Conservation (phyloP, 2,113 vertebrate genomes). For the Perca flavescens region DNA sequence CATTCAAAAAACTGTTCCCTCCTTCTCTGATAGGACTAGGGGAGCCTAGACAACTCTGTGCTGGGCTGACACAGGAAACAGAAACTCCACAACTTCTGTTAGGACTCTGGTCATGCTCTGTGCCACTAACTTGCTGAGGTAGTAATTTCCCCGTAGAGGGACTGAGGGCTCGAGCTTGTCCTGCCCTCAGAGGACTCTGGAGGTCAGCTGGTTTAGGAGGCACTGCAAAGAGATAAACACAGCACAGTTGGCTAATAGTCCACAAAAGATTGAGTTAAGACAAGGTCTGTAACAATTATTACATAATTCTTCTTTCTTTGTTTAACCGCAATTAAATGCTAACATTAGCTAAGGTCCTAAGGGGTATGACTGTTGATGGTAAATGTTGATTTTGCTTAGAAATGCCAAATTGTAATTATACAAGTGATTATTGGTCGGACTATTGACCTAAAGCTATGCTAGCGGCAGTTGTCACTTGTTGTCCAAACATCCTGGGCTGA, state of each 20-base stretch:
- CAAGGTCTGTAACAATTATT: no score
- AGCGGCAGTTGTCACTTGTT: no score
- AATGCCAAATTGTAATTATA: no score
- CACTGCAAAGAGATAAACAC: constrained; percentile 28
- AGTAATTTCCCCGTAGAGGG: neutral
- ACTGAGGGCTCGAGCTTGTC: constrained; percentile 5
- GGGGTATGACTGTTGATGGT: no score
- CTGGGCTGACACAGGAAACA: constrained; percentile 11
- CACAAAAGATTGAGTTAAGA: neutral
- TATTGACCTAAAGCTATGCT: no score
- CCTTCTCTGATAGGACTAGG: constrained; percentile 36
- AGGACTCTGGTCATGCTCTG: constrained; percentile 20
- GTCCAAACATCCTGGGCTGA: no score
- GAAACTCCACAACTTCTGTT: neutral
- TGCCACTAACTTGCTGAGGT: neutral
- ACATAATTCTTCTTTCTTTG: no score
- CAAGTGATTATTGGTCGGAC: no score
- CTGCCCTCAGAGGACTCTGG: constrained; percentile 45
- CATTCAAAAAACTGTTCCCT: constrained; percentile 16
- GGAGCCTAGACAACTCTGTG: constrained; percentile 5
- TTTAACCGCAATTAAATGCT: no score
- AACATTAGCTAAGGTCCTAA: no score
- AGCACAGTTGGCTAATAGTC: neutral
- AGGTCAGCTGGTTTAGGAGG: constrained; percentile 61
- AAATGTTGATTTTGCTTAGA: no score